Evolutionary conservation across 2,113 vertebrate genomes (phyloP).

Genomic region (Tragulus kanchil): DNA sequence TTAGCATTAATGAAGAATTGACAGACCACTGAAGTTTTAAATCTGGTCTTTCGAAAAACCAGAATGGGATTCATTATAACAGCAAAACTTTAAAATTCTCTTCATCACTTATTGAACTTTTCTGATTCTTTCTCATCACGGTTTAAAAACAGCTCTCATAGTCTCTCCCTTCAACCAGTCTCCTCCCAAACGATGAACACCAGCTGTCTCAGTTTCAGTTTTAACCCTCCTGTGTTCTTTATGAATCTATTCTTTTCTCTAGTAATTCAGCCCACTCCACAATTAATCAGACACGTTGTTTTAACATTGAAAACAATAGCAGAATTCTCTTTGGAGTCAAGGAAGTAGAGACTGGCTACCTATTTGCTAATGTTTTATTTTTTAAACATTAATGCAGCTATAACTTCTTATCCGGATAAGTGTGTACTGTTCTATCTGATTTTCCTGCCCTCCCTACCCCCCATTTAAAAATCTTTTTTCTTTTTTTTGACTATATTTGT

Average conservation of each 20-base stretch:
- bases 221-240: neutral
- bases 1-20: neutral
- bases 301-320: slow-evolving; percentile 30
- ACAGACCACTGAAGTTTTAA: neutral
- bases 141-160: neutral
- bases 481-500: no score
- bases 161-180: neutral
- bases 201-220: neutral
- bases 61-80: neutral
- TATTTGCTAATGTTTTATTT: neutral
- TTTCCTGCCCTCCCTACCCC: neutral
- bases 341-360: neutral
- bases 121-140: neutral
- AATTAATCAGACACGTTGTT: neutral
- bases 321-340: neutral
- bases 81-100: neutral
- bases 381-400: neutral
- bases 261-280: neutral
- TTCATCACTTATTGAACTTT: neutral
- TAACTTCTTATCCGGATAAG: neutral
- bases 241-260: neutral
- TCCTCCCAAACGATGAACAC: neutral
- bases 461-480: neutral
- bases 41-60: slow-evolving; percentile 2
- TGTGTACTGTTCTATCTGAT: neutral